Base-by-base conservation (phyloP, 2,797 vertebrate species). In the Sparidentex hasta region DNA sequence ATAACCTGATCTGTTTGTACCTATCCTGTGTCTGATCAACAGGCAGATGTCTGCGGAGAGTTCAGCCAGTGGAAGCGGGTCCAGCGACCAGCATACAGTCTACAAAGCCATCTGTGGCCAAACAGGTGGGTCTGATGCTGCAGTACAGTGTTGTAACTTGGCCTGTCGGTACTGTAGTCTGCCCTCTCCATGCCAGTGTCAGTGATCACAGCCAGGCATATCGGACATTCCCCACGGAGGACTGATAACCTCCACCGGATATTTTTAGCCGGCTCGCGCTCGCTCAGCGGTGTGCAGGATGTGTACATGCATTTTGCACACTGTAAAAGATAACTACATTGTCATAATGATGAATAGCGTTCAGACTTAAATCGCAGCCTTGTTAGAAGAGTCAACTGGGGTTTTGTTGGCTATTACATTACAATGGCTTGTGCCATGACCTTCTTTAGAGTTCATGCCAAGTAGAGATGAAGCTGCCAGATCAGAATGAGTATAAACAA, bases 41-140 rank as follows among this genome's bases (percentile, higher is more conserved):
- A 97, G 97, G 92, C 95, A 92, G 85, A 81, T 89, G 56, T 94
- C 95, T 21, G 11, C 86, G n/a, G 96, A 97, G 90, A 94, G 91
- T 86, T 94, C 95, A 69, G 92, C 91, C 85, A 87, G 90, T 0
- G 92, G 91, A 89, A 84, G 93, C 61, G 89, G 93, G 90, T 93
- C 92, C 90, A 92, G 83, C 82, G 79, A 93, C 86, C 93, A 92
- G 71, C 90, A 93, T 65, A 80, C 92, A 74, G 90, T 96, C 88
- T 95, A 93, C 72, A 92, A 97, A 84, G 92, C 95, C 82, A 84
- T 95, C 71, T 89, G 94, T 65, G 87, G 91, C 86, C 94, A 96
- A 88, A 89, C 95, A 96, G 97, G 97, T 98, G 86, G 96, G 96
- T 95, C 78, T 79, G 81, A 74, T 74, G 74, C 62, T 75, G 63